Conservation (phyloP, 2,113 vertebrate genomes). For the Laticauda colubrina region DNA sequence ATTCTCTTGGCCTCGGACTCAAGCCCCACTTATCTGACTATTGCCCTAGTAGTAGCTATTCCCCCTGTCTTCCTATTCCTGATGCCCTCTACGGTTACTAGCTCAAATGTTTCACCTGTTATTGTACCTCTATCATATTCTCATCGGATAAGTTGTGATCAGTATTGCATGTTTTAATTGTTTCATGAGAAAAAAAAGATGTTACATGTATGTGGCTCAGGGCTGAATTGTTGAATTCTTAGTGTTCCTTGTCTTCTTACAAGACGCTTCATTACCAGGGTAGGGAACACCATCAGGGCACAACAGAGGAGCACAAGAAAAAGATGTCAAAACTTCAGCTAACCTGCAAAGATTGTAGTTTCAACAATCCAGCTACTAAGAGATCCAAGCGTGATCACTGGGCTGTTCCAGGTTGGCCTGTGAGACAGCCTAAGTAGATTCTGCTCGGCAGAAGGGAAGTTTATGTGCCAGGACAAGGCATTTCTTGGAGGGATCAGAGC, state of each 20-base stretch:
- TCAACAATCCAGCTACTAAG: neutral
- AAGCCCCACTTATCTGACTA: neutral
- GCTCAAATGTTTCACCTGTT: neutral
- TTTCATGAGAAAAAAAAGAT: neutral
- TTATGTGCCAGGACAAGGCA: neutral
- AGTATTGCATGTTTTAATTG: accelerated
- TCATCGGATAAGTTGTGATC: neutral
- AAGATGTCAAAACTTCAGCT: neutral
- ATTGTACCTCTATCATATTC: neutral
- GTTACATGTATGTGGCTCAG: neutral
- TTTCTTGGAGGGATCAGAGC: neutral
- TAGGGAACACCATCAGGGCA: neutral
- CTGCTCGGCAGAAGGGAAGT: neutral
- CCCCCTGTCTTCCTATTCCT: neutral
- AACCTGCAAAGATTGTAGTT: neutral
- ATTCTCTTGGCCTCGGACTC: neutral
- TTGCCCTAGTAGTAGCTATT: neutral
- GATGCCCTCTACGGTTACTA: neutral
- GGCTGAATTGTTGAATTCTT: neutral
- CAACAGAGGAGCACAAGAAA: neutral
- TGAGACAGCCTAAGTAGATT: neutral
- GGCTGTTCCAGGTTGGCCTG: neutral
- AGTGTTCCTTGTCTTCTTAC: neutral
- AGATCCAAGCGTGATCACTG: neutral
- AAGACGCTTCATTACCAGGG: neutral